Evolutionary conservation across 1,140 invertebrate genomes (phyloP), one percentile per base, ranked within the genome.

Genomic region (Drosophila arawakana): DNA sequence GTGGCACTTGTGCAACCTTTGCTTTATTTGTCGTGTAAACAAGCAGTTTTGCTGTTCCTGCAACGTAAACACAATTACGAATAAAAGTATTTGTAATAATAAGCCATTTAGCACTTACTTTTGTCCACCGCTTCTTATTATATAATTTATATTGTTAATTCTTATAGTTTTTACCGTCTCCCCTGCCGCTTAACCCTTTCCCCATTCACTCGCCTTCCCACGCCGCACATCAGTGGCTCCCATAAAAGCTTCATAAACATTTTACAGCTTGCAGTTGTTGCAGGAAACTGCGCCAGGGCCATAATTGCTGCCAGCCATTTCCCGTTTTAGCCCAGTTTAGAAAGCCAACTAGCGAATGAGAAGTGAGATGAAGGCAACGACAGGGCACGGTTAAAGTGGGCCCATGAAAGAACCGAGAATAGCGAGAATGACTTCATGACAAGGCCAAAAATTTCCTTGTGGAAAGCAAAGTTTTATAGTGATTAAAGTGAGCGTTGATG

Each of bases 241-340:
- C 76, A 88, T 88, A 89, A 88, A 88, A 88, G 83, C 83, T 80
- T 88, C 84, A 88, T 88, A 88, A 88, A 88, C 83, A 88, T 88
- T 88, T 88, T 83, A 88, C 84, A 88, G 84, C 83, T 82, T 89
- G 83, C 83, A 89, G 84, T 80, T 78, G 80, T 76, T 78, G 82
- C 82, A 80, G 78, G 78, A 78, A 78, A 61, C 76, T 61, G 73
- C 60, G 57, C 67, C 57, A 65, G 60, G 60, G 54, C 73, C 73
- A 60, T 75, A 75, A 75, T 75, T 75, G 73, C 73, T 57, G 73
- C 67, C 72, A 74, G 58, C 72, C 73, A 75, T 75, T 75, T 57
- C 52, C 52, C 68, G 68, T 47, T 61, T 68, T 67, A 73, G 57
- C 63, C 46, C 58, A 68, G 25, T 30, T 60, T 74, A 44, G 46